A percentile compares a stretch with the other conserved stretches of the same genome.
Conservation (phyloP, 1,140 invertebrate genomes). For the Tetranychus urticae region DNA sequence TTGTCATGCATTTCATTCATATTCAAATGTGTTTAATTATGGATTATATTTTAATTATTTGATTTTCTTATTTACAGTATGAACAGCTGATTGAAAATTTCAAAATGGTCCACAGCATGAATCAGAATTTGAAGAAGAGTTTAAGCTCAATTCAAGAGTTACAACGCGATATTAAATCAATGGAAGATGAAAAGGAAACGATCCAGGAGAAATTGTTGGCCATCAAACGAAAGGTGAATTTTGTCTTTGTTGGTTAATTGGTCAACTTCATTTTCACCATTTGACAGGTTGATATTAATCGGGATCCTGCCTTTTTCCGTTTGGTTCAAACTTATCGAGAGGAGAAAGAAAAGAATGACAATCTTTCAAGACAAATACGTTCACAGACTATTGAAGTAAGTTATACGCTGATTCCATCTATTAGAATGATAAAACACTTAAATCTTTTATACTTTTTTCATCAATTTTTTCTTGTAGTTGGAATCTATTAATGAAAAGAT, state of each 20-base stretch:
- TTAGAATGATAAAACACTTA: not conserved
- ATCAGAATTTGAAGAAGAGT: conserved; percentile 35
- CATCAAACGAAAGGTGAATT: conserved; percentile 32
- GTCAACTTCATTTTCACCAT: not conserved
- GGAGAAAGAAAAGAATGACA: conserved; percentile 5
- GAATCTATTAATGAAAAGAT: not conserved
- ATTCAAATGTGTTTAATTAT: not conserved
- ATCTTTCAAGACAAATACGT: conserved; percentile 2
- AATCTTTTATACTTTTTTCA: not conserved
- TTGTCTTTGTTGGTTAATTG: not conserved
- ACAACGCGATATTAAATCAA: conserved; percentile 45
- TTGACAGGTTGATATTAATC: not conserved
- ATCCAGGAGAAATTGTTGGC: conserved; percentile 40
- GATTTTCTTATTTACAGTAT: conserved; percentile 27
- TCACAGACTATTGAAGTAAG: conserved; percentile 2
- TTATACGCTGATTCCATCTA: not conserved
- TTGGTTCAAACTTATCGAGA: not conserved
- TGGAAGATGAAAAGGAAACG: conserved; percentile 63
- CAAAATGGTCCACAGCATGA: conserved; percentile 49
- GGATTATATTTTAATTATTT: too few relatives aligned
- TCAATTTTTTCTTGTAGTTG: not conserved
- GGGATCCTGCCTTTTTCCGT: not conserved
- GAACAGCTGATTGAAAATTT: conserved; percentile 53
- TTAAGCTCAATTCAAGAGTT: conserved; percentile 28
- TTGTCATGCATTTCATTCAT: not conserved